Base-by-base conservation (phyloP, 2,113 vertebrate species). In the Carassius auratus region DNA sequence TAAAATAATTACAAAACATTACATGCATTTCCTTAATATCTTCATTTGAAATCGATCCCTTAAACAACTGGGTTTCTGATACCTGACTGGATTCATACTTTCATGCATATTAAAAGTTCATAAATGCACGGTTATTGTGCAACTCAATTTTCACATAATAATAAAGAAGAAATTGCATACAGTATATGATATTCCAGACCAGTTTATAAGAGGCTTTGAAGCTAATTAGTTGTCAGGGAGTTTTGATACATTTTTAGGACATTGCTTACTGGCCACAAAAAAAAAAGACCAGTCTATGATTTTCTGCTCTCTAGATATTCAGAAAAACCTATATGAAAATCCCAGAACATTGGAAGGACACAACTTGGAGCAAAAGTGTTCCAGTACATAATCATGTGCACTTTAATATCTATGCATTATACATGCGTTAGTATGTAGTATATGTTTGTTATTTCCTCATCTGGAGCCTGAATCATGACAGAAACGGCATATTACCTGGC, bases 401-500 rank as follows among this genome's bases (percentile, higher is more conserved):
- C 4, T 13, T n/a, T 55, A 62, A 62, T 23, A 62, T 55, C 5
- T 17, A 6, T 26, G 61, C 52, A 23, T 52, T 36, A 55, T 36
- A 0, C 15, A 19, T 50, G 74, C 55, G 13, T 42, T 75, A 23
- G 9, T 61, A 64, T 78, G 17, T 21, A 75, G 4, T 5, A 77
- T 73, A 23, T n/a, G n/a, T 2, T 10, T 48, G 42, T 48, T 8
- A 48, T 26, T 50, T 36, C 68, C 48, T 55, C 77, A 76, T 23
- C 57, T 81, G 5, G 36, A 2, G 33, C 55, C 57, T 75, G 33
- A 87, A 59, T 85, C 79, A 73, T 33, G 42, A 45, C 14, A 36
- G 59, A 61, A 76, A 61, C 38, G 12, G 52, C 26, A 45, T 83
- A 88, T 69, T 76, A 64, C 52, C 52, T 42, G 68, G 68, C 36